Conservation (phyloP, 2,113 vertebrate species). For the Chaenocephalus aceratus region DNA sequence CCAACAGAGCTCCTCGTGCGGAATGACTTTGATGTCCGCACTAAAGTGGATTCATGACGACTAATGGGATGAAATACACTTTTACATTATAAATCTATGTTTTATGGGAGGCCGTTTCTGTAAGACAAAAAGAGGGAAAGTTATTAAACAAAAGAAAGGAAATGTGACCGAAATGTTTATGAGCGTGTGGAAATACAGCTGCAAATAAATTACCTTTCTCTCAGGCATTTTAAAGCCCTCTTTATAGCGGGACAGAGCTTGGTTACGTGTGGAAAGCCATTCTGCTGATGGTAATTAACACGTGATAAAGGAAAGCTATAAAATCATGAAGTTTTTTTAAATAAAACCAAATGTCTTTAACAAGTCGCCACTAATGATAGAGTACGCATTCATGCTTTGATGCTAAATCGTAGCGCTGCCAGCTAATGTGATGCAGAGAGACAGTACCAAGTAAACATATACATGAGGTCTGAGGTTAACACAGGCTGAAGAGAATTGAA, state of each 20-base stretch:
- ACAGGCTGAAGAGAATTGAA: too few relatives aligned
- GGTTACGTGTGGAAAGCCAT: not conserved
- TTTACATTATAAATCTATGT: not conserved
- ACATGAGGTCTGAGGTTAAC: too few relatives aligned
- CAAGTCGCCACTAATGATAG: conserved; percentile 9
- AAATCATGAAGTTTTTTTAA: too few relatives aligned
- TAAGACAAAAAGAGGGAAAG: not conserved
- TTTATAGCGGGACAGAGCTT: not conserved
- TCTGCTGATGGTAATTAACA: conserved; percentile 5
- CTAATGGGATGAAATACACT: not conserved
- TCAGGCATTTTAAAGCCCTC: too few relatives aligned
- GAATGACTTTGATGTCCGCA: too few relatives aligned
- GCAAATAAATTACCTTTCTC: too few relatives aligned
- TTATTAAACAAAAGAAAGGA: too few relatives aligned
- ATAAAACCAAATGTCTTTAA: not conserved
- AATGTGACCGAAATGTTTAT: too few relatives aligned
- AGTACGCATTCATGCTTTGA: conserved; percentile 16
- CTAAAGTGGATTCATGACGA: not conserved
- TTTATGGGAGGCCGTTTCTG: not conserved
- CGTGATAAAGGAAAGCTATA: conserved; percentile 6
- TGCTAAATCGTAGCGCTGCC: not conserved
- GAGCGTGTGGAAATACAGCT: too few relatives aligned
- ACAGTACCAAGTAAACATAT: conserved; percentile 43
- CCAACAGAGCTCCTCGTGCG: not conserved
- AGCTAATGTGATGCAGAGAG: conserved; percentile 23